A percentile compares a stretch with the other conserved stretches of the same genome.
Evolutionary conservation across 37 sponge, comb jelly and placozoan species (phyloP).

Genomic region (Axinella damicornis): DNA sequence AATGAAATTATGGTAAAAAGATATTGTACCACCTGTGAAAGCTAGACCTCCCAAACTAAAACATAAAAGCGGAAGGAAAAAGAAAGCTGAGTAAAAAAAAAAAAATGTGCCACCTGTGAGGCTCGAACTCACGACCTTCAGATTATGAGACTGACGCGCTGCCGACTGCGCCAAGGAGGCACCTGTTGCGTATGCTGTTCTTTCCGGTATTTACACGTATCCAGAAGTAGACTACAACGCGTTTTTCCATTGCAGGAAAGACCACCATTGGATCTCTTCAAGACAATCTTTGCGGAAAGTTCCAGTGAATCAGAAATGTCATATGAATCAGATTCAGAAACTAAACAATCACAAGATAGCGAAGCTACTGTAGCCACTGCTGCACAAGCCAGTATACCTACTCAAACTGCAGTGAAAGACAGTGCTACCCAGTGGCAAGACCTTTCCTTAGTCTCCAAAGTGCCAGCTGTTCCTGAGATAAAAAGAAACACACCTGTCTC

Average conservation of each 20-base stretch:
- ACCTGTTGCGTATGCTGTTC: background rate
- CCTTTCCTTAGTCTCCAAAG: background rate
- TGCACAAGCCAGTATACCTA: background rate
- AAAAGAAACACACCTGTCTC: no score
- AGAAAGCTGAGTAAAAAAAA: constrained; percentile 11
- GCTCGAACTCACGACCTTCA: constrained; percentile 99
- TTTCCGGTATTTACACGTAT: background rate
- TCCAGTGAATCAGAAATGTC: constrained; percentile 75
- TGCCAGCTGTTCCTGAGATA: constrained; percentile 1
- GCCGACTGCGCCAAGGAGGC: constrained; percentile 98
- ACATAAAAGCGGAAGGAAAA: background rate
- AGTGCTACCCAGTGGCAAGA: background rate
- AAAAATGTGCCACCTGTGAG: constrained; percentile 95
- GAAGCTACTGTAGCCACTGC: background rate
- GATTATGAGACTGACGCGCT: constrained; percentile 99
- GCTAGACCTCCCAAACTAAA: background rate
- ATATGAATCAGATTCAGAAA: constrained; percentile 39
- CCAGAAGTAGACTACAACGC: background rate
- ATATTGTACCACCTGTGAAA: background rate
- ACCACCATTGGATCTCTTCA: constrained; percentile 90
- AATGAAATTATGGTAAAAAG: no score
- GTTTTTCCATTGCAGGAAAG: constrained; percentile 16
- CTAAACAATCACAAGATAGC: constrained; percentile 4
- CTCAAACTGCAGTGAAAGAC: background rate
- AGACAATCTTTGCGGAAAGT: constrained; percentile 86